Percentiles rank a stretch among this genome's conserved stretches.
These are phyloP conservation scores for Acrobasis suavella DNA, from an alignment of 2,888 invertebrate species.

Conservation along the genomic window DNA sequence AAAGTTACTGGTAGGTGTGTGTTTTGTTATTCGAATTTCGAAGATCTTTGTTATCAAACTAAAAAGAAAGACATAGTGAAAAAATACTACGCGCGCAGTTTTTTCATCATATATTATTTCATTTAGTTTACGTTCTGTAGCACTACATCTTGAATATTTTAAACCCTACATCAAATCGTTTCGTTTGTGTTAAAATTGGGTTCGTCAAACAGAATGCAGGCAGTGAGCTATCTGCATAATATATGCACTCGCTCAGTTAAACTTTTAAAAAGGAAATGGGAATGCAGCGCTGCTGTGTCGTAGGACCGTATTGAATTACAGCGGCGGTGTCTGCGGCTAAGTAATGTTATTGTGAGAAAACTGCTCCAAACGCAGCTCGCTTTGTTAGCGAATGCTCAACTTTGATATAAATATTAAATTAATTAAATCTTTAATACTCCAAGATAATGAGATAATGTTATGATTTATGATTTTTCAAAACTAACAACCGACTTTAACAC, in stretches of 20 bases:
- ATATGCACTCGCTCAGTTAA: conserved; percentile 34
- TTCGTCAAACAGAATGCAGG: conserved; percentile 20
- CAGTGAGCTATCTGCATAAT: conserved; percentile 38
- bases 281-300: conserved; percentile 28
- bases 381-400: neutral
- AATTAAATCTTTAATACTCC: too few relatives aligned
- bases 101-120: too few relatives aligned
- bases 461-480: too few relatives aligned
- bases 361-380: neutral
- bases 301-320: conserved; percentile 20
- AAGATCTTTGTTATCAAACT: neutral
- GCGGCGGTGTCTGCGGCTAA: conserved; percentile 16
- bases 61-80: too few relatives aligned
- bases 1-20: too few relatives aligned
- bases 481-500: too few relatives aligned
- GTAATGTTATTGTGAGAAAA: conserved; percentile 16
- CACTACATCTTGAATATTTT: too few relatives aligned
- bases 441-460: too few relatives aligned
- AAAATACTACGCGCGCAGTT: too few relatives aligned
- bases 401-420: too few relatives aligned
- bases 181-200: neutral
- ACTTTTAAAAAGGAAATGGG: conserved; percentile 35
- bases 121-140: too few relatives aligned
- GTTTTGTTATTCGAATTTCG: conserved; percentile 1
- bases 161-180: neutral